Evolutionary conservation across 2,888 invertebrate genomes (phyloP).

Genomic region (Polymixis lichenea): DNA sequence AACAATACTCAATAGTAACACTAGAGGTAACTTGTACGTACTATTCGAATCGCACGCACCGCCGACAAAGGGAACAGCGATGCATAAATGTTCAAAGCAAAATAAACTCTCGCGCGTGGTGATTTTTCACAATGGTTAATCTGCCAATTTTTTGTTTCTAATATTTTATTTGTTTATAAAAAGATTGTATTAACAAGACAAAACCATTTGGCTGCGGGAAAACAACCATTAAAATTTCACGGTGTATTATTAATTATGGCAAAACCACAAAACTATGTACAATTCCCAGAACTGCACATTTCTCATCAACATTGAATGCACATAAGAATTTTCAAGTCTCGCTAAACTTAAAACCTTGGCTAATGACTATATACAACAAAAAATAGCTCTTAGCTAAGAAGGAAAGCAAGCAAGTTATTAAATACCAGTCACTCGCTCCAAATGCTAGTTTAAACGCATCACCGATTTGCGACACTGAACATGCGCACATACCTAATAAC

Average conservation of each 20-base stretch:
- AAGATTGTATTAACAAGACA: too few relatives aligned
- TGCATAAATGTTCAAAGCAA: too few relatives aligned
- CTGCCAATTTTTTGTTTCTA: too few relatives aligned
- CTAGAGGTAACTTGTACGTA: too few relatives aligned
- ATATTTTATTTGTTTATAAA: too few relatives aligned
- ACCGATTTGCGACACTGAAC: constrained; percentile 53
- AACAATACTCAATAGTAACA: too few relatives aligned
- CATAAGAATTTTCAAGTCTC: constrained; percentile 30
- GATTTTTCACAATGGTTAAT: too few relatives aligned
- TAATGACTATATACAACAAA: constrained; percentile 45
- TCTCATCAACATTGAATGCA: constrained; percentile 31
- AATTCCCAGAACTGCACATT: constrained; percentile 5
- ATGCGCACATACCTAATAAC: constrained; percentile 60
- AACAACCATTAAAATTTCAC: too few relatives aligned
- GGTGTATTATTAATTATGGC: background rate
- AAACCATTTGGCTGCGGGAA: too few relatives aligned
- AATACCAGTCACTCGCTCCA: constrained; percentile 49
- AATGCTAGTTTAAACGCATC: constrained; percentile 53
- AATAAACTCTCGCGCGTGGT: too few relatives aligned
- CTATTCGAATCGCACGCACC: too few relatives aligned
- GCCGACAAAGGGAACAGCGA: too few relatives aligned
- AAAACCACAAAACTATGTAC: background rate
- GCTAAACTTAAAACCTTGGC: constrained; percentile 36
- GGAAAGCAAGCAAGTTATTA: constrained; percentile 56
- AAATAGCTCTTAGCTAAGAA: constrained; percentile 42